Conservation (phyloP, 2,113 vertebrate genomes). For the Daubentonia madagascariensis region DNA sequence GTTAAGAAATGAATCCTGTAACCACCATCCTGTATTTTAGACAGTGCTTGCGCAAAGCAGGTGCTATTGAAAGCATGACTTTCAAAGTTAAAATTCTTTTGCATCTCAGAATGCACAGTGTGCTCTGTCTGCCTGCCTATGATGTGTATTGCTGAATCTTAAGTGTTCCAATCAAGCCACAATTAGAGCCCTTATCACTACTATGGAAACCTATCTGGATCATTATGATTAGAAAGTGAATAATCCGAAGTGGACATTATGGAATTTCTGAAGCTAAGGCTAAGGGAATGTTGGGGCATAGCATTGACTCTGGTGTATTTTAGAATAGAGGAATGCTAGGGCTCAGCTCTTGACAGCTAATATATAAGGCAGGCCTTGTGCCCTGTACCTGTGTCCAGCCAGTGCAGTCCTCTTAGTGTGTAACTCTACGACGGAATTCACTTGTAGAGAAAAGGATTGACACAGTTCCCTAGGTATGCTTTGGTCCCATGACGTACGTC, state of each 20-base stretch:
- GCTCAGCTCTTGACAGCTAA: background rate
- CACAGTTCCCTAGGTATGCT: background rate
- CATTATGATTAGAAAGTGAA: slow-evolving; percentile 31
- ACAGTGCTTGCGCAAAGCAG: background rate
- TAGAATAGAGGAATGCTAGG: background rate
- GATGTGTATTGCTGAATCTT: background rate
- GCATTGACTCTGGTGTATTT: background rate
- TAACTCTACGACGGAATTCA: background rate
- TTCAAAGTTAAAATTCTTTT: background rate
- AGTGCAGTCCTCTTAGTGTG: background rate
- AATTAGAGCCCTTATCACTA: background rate
- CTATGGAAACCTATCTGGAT: background rate
- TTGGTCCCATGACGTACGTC: background rate
- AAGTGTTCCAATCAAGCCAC: background rate
- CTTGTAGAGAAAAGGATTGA: background rate
- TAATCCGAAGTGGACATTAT: background rate
- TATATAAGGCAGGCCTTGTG: background rate
- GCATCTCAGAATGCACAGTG: background rate
- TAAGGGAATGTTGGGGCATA: background rate
- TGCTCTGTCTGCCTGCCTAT: background rate
- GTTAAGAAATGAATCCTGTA: slow-evolving; percentile 19
- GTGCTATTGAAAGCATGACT: background rate
- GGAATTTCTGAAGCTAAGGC: slow-evolving; percentile 5
- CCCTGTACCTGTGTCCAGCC: background rate
- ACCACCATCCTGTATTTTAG: background rate